A percentile compares a stretch with the other conserved stretches of the same genome.
Conservation (phyloP, 2,113 vertebrate genomes). For the Synodontis membranacea region DNA sequence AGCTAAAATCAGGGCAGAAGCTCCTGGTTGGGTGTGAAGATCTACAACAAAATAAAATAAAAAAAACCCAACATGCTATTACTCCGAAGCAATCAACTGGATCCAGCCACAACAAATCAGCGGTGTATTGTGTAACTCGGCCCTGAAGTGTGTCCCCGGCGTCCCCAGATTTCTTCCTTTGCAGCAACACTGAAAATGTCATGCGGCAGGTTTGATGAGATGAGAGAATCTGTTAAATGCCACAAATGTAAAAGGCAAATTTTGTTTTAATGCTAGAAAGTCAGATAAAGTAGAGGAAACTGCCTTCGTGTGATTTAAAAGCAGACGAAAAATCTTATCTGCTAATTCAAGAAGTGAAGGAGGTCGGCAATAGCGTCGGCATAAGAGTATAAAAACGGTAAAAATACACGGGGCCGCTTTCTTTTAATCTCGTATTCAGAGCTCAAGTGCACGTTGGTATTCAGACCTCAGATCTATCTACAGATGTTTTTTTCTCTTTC, state of each 20-base stretch:
- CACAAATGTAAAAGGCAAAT: background rate
- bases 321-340: background rate
- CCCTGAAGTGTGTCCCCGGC: background rate
- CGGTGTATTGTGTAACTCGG: conserved; percentile 9
- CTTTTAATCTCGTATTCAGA: too few species aligned
- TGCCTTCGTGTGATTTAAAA: background rate
- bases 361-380: background rate
- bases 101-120: conserved; percentile 36
- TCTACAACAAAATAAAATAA: background rate
- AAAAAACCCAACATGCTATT: conserved; percentile 1
- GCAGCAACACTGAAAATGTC: background rate
- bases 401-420: too few species aligned
- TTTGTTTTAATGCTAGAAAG: background rate
- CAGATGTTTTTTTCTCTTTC: too few species aligned
- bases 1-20: background rate
- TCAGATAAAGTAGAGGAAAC: background rate
- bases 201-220: background rate
- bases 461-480: too few species aligned
- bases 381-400: background rate
- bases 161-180: too few species aligned
- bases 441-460: background rate
- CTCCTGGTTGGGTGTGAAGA: background rate
- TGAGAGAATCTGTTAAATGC: background rate
- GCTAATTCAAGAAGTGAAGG: background rate
- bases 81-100: conserved; percentile 32